Evolutionary conservation across 2,888 invertebrate species (phyloP).

Genomic region (Cacoxenus indagator): DNA sequence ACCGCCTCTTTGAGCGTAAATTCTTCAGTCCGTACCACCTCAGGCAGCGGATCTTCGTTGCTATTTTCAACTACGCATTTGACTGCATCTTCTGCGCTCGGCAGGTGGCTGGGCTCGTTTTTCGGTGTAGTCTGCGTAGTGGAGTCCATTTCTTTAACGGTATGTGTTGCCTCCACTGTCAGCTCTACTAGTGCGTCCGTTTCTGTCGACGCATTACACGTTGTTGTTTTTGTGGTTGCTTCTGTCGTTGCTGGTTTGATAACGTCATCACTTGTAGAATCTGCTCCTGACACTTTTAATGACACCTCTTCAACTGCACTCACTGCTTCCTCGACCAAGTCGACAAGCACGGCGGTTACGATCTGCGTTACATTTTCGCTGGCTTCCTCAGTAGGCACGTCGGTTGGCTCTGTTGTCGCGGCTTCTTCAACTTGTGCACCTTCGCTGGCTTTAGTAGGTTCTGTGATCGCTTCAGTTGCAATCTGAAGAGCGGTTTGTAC

Average conservation of each 20-base stretch:
- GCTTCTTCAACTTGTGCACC: not conserved
- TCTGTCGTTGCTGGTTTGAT: not conserved
- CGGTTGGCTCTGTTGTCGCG: not conserved
- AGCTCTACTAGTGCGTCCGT: not conserved
- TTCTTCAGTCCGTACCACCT: not conserved
- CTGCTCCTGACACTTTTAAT: conserved; percentile 35
- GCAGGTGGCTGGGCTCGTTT: conserved; percentile 39
- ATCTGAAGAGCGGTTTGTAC: conserved; percentile 54
- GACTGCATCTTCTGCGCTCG: not conserved
- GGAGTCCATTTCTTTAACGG: conserved; percentile 59
- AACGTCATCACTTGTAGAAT: not conserved
- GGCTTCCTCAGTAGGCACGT: not conserved
- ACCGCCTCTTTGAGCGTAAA: not conserved
- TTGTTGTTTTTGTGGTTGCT: not conserved
- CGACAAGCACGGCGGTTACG: conserved; percentile 56
- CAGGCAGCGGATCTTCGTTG: conserved; percentile 34
- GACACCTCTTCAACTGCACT: conserved; percentile 39
- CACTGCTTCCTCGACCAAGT: conserved; percentile 54
- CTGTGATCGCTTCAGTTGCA: conserved; percentile 28
- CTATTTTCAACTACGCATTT: conserved; percentile 26
- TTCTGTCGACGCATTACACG: conserved; percentile 8
- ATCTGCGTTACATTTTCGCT: conserved; percentile 48
- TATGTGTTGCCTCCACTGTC: not conserved
- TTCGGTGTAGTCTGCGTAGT: conserved; percentile 66
- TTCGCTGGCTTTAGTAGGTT: too few species aligned